phyloP scores from a whole-genome alignment of 2,888 invertebrate genomes.

The Drosophila setosimentum region DNA sequence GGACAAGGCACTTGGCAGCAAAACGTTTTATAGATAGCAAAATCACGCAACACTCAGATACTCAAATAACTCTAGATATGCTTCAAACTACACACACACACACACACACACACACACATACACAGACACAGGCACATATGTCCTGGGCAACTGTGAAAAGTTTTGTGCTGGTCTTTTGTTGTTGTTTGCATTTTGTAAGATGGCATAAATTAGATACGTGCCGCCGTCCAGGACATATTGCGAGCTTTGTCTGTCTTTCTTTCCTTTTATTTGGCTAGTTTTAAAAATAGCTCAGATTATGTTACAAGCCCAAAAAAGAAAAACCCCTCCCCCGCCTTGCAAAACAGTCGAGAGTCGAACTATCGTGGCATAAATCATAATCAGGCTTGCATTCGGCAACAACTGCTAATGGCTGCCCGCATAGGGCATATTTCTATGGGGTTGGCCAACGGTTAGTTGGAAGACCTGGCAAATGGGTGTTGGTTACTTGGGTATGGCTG shows the following conservation, averaged over 20 bases:
- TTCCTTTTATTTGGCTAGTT: constrained; percentile 24
- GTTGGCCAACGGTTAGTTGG: neutral
- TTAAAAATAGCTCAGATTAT: constrained; percentile 58
- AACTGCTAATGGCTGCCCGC: constrained; percentile 62
- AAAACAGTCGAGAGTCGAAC: constrained; percentile 41
- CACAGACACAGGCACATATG: constrained; percentile 16
- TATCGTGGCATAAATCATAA: constrained; percentile 62
- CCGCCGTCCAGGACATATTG: constrained; percentile 54
- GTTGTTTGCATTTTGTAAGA: constrained; percentile 75
- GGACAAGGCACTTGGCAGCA: constrained; percentile 58
- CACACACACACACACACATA: constrained; percentile 2
- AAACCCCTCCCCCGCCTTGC: neutral
- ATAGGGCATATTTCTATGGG: constrained; percentile 33
- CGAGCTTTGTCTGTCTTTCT: constrained; percentile 22
- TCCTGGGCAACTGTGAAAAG: constrained; percentile 51
- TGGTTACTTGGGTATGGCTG: neutral
- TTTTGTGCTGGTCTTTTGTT: constrained; percentile 70
- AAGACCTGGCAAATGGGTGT: neutral
- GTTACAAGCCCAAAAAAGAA: constrained; percentile 9
- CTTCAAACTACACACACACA: constrained; percentile 13
- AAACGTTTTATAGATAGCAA: constrained; percentile 72
- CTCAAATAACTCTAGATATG: constrained; percentile 53
- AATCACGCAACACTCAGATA: constrained; percentile 60
- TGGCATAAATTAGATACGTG: constrained; percentile 78
- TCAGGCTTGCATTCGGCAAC: constrained; percentile 51